Conservation (phyloP, 2,888 invertebrate species). For the Rotaria sp. region DNA sequence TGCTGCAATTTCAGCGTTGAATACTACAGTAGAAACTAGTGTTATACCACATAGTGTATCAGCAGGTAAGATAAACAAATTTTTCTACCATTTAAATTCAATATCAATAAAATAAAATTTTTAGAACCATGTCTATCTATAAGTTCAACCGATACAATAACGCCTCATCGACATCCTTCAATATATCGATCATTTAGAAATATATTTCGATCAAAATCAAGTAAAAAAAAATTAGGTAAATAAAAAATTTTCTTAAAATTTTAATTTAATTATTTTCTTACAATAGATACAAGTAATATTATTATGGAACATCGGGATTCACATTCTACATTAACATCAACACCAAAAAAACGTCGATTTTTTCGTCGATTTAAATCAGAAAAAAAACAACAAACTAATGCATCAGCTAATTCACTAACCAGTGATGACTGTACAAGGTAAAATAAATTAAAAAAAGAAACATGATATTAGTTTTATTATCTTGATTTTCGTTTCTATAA, state of each 20-base stretch:
- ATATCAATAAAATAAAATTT: background rate
- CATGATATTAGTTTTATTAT: no score
- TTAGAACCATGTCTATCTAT: background rate
- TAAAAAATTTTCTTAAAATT: background rate
- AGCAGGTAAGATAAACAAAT: background rate
- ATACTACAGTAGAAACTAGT: background rate
- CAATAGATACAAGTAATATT: background rate
- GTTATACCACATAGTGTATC: background rate
- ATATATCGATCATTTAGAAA: background rate
- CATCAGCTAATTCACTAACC: background rate
- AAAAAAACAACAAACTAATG: background rate
- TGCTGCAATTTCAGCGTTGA: background rate
- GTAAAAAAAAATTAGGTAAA: background rate
- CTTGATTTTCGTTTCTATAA: no score
- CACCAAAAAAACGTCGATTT: background rate
- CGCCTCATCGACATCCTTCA: background rate
- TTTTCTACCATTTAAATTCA: background rate
- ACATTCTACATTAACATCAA: background rate
- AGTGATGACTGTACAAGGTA: slow-evolving; percentile 1
- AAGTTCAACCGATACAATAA: background rate
- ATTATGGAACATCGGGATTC: background rate
- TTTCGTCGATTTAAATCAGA: background rate
- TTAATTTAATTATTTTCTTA: background rate
- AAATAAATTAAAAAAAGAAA: background rate
- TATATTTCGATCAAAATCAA: slow-evolving; percentile 2